Percentiles rank a stretch among this genome's conserved stretches.
These are phyloP conservation scores for Laticauda colubrina DNA, from an alignment of 2,113 vertebrate genomes.

Conservation along the genomic window DNA sequence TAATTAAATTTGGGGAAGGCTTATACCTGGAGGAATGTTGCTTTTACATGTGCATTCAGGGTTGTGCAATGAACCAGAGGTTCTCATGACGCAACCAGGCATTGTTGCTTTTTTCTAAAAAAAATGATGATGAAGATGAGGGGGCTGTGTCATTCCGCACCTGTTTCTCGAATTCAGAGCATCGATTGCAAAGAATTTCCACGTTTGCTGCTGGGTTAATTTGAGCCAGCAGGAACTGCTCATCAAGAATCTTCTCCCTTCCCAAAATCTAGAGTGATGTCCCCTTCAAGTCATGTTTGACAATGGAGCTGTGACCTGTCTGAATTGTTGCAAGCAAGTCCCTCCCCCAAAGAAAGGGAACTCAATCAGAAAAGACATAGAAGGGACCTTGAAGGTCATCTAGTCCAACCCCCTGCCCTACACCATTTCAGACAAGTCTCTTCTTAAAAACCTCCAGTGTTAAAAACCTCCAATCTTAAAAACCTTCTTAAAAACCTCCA, in stretches of 20 bases:
- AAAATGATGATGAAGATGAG: background rate
- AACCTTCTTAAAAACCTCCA: background rate
- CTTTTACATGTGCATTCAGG: background rate
- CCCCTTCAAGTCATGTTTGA: background rate
- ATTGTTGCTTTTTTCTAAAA: background rate
- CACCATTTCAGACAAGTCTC: background rate
- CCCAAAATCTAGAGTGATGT: background rate
- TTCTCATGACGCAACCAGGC: background rate
- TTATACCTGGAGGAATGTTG: background rate
- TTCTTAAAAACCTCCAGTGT: background rate
- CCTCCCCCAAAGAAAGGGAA: background rate
- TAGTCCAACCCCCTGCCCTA: too few species aligned
- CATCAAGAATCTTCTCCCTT: background rate
- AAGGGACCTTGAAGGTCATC: background rate
- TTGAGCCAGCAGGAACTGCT: background rate
- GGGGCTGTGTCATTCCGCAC: background rate
- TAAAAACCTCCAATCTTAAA: background rate
- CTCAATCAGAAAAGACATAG: background rate
- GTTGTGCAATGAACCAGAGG: background rate
- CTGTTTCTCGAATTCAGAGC: background rate
- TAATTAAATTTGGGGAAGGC: background rate
- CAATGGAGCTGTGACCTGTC: background rate
- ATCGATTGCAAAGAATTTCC: background rate
- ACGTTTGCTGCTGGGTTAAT: background rate
- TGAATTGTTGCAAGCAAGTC: background rate